Base-by-base conservation (phyloP, 2,113 vertebrate species). In the Archocentrus centrarchus region DNA sequence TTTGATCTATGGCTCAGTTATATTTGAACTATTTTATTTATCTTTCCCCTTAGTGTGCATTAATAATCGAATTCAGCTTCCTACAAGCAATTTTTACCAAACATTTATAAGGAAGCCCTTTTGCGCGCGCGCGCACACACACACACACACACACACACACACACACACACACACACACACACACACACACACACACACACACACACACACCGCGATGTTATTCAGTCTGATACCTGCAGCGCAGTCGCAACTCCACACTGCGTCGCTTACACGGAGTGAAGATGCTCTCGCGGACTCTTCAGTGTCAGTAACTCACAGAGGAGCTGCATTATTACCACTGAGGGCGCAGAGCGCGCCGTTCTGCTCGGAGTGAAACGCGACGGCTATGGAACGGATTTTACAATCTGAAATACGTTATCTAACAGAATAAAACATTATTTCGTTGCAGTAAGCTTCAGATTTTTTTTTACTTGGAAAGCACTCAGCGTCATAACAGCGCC, bases 161-260 rank as follows among this genome's bases (percentile, higher is more conserved):
- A n/a, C 30, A 24, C 44, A 13, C 3, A 35, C 63, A n/a, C 27
- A 55, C 80, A n/a, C 30, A 37, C 44, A 47, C 44, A 6, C 44
- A 35, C 35, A 3, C 30, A 9, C 37, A 20, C 55, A 44, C 37
- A 7, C 18, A 59, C 77, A 50, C 11, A 18, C 66, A 30, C 39
- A 32, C 0, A 15, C 20, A 7, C 78, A 53, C n/a, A 27, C 27
- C 55, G 11, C 6, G 7, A 13, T 35, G 9, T 58, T 58, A 41
- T 44, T 79, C 22, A 15, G 70, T 9, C 14, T 55, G 47, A 59
- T 63, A 83, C 4, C 37, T 62, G 75, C 47, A 76, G 41, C 39
- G 66, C 70, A 37, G 39, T 59, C 32, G 68, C 88, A 61, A 14
- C 58, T 84, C 70, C 50, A 10, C 60, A 30, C 37, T 53, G 37